Base-by-base conservation (phyloP, 2,113 vertebrate genomes). In the Cephalopterus ornatus region DNA sequence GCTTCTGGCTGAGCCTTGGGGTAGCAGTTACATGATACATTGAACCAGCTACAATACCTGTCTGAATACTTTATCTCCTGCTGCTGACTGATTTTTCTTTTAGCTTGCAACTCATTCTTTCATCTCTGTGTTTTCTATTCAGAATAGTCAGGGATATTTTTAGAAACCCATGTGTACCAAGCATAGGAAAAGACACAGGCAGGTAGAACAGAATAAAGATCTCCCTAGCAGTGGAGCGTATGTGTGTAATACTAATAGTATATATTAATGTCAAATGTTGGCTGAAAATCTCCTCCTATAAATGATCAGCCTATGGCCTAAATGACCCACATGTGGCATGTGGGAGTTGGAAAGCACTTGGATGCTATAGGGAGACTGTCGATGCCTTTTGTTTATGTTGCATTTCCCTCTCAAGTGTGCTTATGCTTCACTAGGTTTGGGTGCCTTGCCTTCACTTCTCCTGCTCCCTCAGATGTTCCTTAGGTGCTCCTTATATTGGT, bases 371-470 rank as follows among this genome's bases (percentile, higher is more conserved):
- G 83, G 71, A 95, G 56, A 94, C 81, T 95, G 66, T 63, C 12
- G 9, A 10, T 74, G 94, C 46, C 88, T 97, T 39, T 91, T 97
- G 95, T 98, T 98, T 97, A 95, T 94, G 85, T 96, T 97, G 79
- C 74, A 84, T 91, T 78, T 79, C 83, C 87, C 71, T 96, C 94
- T 88, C 76, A 96, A 94, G 85, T 92, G 65, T 87, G 83, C 58
- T 78, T 26, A 49, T 4, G 44, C 79, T 76, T 91, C 58, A 46
- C 84, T 78, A 72, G 35, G 32, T 96, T 93, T 94, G 80, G 85
- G 92, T 97, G 90, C 58, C 89, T 93, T 47, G n/a, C 58, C 88
- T 75, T 91, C 32, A 19, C 17, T 63, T 47, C 24, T 63, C 13
- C 41, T 76, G 23, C 8, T 9, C 27, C 67, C 21, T 75, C 49